These are phyloP conservation scores for Dicaeum eximium DNA, from an alignment of 2,113 vertebrate species.

Conservation along the genomic window DNA sequence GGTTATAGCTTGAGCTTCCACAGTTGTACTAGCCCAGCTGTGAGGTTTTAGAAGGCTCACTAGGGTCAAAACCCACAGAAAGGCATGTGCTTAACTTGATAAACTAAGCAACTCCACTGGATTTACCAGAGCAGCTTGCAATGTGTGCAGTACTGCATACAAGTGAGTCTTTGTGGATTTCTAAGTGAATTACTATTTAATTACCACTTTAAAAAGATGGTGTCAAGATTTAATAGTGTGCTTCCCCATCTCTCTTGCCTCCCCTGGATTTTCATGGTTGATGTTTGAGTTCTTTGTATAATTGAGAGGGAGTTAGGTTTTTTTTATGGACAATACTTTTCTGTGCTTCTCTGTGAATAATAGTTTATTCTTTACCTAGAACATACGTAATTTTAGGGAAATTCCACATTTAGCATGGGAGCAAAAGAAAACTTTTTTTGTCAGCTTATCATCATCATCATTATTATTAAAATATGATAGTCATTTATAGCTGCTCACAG, in stretches of 20 bases:
- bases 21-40: background rate
- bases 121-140: background rate
- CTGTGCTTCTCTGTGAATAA: background rate
- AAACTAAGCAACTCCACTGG: background rate
- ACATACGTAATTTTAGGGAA: conserved; percentile 21
- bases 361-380: conserved; percentile 24
- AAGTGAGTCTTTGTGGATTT: conserved; percentile 5
- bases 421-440: conserved; percentile 44
- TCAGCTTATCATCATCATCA: conserved; percentile 37
- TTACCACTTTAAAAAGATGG: background rate
- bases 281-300: background rate
- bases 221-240: background rate
- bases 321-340: background rate
- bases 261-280: background rate
- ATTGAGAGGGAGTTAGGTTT: background rate
- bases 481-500: conserved; percentile 47
- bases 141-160: background rate
- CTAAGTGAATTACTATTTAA: background rate
- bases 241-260: background rate
- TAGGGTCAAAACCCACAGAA: background rate
- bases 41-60: background rate
- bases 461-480: conserved; percentile 61
- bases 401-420: conserved; percentile 49
- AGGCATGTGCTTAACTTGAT: background rate
- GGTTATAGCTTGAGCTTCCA: background rate